These are phyloP conservation scores for Brachionus koreanus DNA, from an alignment of 1,140 invertebrate genomes.

Conservation along the genomic window DNA sequence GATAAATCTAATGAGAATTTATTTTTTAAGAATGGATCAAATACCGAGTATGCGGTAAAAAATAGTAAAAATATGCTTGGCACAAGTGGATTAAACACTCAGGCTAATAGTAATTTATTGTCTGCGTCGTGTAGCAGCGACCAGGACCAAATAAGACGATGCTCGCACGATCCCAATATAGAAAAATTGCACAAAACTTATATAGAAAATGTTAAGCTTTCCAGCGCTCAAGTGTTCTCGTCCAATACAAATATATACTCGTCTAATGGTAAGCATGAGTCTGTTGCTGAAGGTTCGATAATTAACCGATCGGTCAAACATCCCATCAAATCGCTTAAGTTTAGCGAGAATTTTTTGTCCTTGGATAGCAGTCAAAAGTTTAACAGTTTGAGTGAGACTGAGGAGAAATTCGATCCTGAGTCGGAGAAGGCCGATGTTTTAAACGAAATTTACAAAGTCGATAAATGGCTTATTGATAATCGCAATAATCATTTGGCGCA, in stretches of 20 bases:
- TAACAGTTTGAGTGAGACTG: not conserved
- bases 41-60: not conserved
- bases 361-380: not conserved
- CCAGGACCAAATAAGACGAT: conserved; percentile 2
- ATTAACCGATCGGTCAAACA: not conserved
- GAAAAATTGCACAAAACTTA: conserved; percentile 31
- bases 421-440: conserved; percentile 13
- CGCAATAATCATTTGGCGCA: not conserved
- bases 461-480: conserved; percentile 23
- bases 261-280: not conserved
- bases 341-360: not conserved
- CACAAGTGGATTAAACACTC: not conserved
- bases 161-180: conserved; percentile 18
- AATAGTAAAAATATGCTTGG: not conserved
- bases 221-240: not conserved
- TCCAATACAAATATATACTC: not conserved
- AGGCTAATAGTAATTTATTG: not conserved
- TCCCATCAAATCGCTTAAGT: not conserved
- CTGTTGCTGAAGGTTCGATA: not conserved
- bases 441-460: conserved; percentile 19
- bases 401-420: not conserved
- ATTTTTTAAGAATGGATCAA: not conserved
- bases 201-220: conserved; percentile 14
- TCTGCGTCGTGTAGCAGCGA: not conserved
- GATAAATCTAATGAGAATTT: not conserved